phyloP scores from a whole-genome alignment of 2,888 invertebrate genomes.

The Heliconius aoede region DNA sequence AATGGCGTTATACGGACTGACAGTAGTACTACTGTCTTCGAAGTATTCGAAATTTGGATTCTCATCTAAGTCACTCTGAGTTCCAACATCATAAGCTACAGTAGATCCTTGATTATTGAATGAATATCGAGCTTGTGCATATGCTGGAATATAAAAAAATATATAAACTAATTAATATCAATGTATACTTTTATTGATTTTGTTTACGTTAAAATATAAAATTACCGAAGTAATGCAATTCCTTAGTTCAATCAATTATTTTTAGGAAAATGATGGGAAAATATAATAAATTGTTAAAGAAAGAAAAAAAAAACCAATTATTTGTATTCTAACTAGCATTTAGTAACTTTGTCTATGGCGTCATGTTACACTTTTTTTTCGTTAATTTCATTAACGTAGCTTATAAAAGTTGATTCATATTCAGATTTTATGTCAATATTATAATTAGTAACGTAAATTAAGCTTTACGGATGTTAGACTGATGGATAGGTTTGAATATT shows the following conservation, averaged over 20 bases:
- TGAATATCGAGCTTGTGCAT: not conserved
- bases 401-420: constrained; percentile 13
- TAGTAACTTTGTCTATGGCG: not conserved
- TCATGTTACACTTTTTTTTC: not conserved
- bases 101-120: not conserved
- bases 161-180: not conserved
- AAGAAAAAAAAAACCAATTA: too few species aligned
- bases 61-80: not conserved
- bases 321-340: too few species aligned
- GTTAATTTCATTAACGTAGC: not conserved
- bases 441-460: constrained; percentile 27
- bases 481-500: constrained; percentile 44
- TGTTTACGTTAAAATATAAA: not conserved
- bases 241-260: too few species aligned
- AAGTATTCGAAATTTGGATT: constrained; percentile 18
- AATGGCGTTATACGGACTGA: constrained; percentile 28
- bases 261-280: too few species aligned
- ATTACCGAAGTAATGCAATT: too few species aligned
- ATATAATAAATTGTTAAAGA: too few species aligned
- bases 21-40: constrained; percentile 38
- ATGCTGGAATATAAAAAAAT: constrained; percentile 16
- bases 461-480: constrained; percentile 36
- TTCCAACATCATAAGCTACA: not conserved
- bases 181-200: not conserved
- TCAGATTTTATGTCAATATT: constrained; percentile 22